A percentile compares a stretch with the other conserved stretches of the same genome.
phyloP scores from a whole-genome alignment of 2,113 vertebrate species.

The Enhydra lutris region DNA sequence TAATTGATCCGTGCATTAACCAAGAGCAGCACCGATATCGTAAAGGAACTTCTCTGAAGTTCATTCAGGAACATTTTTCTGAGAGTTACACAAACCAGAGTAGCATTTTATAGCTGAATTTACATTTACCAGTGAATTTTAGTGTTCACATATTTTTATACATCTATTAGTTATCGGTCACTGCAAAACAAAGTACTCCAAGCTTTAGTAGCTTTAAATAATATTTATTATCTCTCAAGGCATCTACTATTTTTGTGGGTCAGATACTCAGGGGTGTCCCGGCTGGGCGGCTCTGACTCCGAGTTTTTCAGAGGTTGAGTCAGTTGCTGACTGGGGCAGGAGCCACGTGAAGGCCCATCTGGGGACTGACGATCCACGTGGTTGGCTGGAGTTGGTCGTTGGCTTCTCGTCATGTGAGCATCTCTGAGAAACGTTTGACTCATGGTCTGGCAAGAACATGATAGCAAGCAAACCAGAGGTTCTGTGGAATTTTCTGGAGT shows the following conservation, averaged over 20 bases:
- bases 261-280: neutral
- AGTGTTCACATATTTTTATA: slow-evolving; percentile 33
- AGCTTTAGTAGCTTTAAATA: neutral
- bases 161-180: neutral
- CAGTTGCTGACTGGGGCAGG: too few relatives aligned
- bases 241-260: neutral
- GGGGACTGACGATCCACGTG: neutral
- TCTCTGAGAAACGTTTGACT: neutral
- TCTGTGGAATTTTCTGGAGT: neutral
- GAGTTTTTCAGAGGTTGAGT: neutral
- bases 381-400: neutral
- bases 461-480: neutral
- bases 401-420: neutral
- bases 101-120: slow-evolving; percentile 49
- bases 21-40: neutral
- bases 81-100: slow-evolving; percentile 52
- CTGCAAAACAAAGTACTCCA: neutral
- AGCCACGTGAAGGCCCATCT: neutral
- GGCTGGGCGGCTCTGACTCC: neutral
- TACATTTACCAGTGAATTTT: slow-evolving; percentile 42
- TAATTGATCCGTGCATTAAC: slow-evolving; percentile 34
- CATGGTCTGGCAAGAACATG: neutral
- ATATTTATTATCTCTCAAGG: neutral
- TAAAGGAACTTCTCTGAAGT: slow-evolving; percentile 9
- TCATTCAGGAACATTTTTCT: slow-evolving; percentile 17